These are phyloP conservation scores for Sisyra terminalis DNA, from an alignment of 2,888 invertebrate species.

Conservation along the genomic window DNA sequence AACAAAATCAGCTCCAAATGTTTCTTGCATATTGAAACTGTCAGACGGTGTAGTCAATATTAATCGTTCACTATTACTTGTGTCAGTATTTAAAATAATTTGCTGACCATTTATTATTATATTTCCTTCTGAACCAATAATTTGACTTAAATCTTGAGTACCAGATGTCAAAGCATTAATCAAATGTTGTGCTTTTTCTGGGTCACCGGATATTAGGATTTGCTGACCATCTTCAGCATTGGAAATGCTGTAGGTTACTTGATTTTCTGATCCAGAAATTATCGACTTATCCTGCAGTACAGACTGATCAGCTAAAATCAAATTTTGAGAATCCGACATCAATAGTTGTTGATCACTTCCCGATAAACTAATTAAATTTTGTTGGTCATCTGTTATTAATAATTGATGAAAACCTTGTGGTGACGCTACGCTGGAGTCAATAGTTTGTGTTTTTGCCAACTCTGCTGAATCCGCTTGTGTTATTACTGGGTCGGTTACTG, in stretches of 20 bases:
- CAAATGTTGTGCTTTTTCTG: conserved; percentile 25
- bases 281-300: conserved; percentile 10
- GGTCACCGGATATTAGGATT: conserved; percentile 26
- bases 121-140: conserved; percentile 24
- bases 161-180: conserved; percentile 26
- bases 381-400: conserved; percentile 10
- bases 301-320: conserved; percentile 7
- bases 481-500: conserved; percentile 11
- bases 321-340: conserved; percentile 10
- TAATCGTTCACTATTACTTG: conserved; percentile 1
- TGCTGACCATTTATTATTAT: conserved; percentile 30
- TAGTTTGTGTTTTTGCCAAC: background rate
- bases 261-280: conserved; percentile 13
- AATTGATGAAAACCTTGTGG: conserved; percentile 10
- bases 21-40: conserved; percentile 3
- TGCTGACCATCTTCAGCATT: conserved; percentile 21
- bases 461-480: background rate
- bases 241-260: conserved; percentile 17
- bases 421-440: background rate
- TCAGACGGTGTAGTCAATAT: conserved; percentile 5
- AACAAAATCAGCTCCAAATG: conserved; percentile 4
- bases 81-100: conserved; percentile 24
- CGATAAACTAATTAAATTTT: conserved; percentile 2
- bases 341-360: conserved; percentile 7
- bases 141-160: conserved; percentile 24